A percentile compares a stretch with the other conserved stretches of the same genome.
Conservation (phyloP, 2,113 vertebrate genomes). For the Rhinolophus ferrumequinum region DNA sequence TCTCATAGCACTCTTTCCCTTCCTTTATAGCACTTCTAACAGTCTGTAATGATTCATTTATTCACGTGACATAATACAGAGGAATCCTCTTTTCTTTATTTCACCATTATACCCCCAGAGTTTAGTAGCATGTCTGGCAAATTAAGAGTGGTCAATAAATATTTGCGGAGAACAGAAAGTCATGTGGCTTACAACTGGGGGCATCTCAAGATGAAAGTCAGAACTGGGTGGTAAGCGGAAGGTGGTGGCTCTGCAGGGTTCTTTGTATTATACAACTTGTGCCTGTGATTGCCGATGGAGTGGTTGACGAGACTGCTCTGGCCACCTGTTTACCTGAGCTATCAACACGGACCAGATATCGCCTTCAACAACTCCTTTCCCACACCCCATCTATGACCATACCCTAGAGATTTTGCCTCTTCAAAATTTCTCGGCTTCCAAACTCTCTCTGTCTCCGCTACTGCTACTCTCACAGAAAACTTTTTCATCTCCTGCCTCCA, state of each 20-base stretch:
- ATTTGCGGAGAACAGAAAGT: not conserved
- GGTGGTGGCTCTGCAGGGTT: not conserved
- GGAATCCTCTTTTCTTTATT: not conserved
- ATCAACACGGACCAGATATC: not conserved
- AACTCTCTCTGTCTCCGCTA: not conserved
- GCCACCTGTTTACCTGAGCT: not conserved
- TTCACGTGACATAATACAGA: not conserved
- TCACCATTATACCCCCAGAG: not conserved
- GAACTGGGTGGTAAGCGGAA: not conserved
- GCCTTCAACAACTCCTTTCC: not conserved
- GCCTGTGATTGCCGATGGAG: not conserved
- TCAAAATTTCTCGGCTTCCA: not conserved
- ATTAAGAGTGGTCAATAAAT: not conserved
- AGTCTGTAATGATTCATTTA: not conserved
- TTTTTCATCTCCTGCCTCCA: not conserved
- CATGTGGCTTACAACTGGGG: not conserved
- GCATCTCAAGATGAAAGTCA: not conserved
- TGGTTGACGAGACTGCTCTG: not conserved
- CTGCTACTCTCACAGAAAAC: not conserved
- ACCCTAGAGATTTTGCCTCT: not conserved
- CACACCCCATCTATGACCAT: not conserved
- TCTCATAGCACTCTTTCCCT: not conserved
- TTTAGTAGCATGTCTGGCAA: not conserved
- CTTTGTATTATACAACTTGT: not conserved
- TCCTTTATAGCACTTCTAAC: not conserved